These are phyloP conservation scores for Diplosoma virens DNA, from an alignment of 23 tunicate genomes.

Conservation along the genomic window DNA sequence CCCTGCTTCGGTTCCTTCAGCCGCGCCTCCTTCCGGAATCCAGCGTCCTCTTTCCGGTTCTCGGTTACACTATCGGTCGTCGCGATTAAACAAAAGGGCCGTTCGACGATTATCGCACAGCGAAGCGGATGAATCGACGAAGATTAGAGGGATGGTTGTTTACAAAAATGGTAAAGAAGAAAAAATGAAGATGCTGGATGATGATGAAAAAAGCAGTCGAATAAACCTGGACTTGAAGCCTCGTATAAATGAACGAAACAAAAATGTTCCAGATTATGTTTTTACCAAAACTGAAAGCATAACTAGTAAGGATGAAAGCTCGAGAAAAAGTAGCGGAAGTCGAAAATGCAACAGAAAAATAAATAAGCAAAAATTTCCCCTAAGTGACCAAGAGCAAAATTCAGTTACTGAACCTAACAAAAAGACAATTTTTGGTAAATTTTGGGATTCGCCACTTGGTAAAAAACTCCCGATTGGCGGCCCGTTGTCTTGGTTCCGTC, in stretches of 20 bases:
- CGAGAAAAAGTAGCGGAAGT: too few species aligned
- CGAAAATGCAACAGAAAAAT: too few species aligned
- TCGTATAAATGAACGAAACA: too few species aligned
- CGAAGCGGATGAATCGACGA: background rate
- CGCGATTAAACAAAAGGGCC: background rate
- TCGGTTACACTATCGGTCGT: background rate
- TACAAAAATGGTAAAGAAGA: constrained; percentile 67
- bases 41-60: background rate
- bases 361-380: too few species aligned
- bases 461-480: constrained; percentile 75
- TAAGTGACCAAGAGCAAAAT: too few species aligned
- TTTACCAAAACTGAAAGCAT: too few species aligned
- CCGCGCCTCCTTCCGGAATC: background rate
- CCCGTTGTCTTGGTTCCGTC: constrained; percentile 56
- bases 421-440: constrained; percentile 38
- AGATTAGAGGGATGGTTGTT: constrained; percentile 51
- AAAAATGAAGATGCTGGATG: constrained; percentile 48
- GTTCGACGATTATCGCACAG: background rate
- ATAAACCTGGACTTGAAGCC: too few species aligned
- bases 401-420: too few species aligned
- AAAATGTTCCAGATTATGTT: too few species aligned
- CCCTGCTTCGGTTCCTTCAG: too few species aligned
- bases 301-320: too few species aligned
- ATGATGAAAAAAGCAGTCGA: constrained; percentile 7
- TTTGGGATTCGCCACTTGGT: constrained; percentile 77